These are phyloP conservation scores for Hydrotaea cyrtoneurina DNA, from an alignment of 2,888 invertebrate species.

Conservation along the genomic window DNA sequence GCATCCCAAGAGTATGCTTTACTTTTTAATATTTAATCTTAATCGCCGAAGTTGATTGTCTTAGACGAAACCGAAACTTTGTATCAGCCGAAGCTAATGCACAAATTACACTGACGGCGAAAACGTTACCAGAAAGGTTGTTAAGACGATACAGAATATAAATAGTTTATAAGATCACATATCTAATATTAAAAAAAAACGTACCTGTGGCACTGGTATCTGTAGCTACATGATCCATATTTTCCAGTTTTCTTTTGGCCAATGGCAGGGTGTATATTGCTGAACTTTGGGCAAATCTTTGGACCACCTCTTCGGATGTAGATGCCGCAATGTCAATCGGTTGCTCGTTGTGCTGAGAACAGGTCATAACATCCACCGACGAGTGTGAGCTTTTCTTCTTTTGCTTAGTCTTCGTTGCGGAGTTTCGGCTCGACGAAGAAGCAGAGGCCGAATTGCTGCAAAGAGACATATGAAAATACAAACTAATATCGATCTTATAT, in stretches of 20 bases:
- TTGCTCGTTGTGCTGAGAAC: not conserved
- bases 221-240: conserved; percentile 50
- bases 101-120: too few species aligned
- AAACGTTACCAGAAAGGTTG: too few species aligned
- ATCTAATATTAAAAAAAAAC: not conserved
- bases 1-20: too few species aligned
- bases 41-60: too few species aligned
- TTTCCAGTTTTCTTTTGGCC: conserved; percentile 70
- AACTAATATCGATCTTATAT: not conserved
- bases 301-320: conserved; percentile 70
- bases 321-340: conserved; percentile 45
- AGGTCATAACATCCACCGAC: not conserved
- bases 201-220: conserved; percentile 45
- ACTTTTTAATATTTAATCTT: too few species aligned
- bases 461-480: not conserved
- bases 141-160: too few species aligned
- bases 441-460: conserved; percentile 67
- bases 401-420: conserved; percentile 54
- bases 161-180: too few species aligned
- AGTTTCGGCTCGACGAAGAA: conserved; percentile 61
- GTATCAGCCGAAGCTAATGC: too few species aligned
- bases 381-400: conserved; percentile 40
- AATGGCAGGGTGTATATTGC: conserved; percentile 79
- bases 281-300: conserved; percentile 76
- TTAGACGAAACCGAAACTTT: too few species aligned